Evolutionary conservation across 2,113 vertebrate genomes (phyloP), one percentile per base, ranked within the genome.

Genomic region (Hemichromis elongatus): DNA sequence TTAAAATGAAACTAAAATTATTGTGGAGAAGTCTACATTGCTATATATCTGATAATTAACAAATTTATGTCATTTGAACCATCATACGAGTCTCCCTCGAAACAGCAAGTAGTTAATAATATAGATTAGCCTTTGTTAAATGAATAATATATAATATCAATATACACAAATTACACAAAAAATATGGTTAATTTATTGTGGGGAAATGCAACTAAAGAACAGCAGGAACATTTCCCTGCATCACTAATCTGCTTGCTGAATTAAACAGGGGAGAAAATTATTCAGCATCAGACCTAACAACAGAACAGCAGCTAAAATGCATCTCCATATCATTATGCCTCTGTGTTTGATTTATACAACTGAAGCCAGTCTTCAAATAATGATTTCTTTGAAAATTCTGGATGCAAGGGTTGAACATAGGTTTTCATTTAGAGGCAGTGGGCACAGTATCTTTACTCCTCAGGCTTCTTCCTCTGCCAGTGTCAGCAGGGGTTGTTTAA

Each of bases 401-500:
- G 54, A 53, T 54, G 77, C 75, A 50, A 54, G 54, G 33, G 79
- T 81, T 90, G 73, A 83, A 57, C 40, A 82, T 61, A 61, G 70
- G 55, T 42, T 87, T 66, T 42, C 75, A 66, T 86, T 79, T 80
- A 81, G 61, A 87, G 68, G 54, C 86, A 89, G 86, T 85, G 83
- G 77, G 81, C 47, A 82, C 70, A 84, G 73, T 92, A 92, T 92
- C 90, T 94, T 88, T 37, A 79, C 84, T 84, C 84, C 57, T 82
- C 88, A 91, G 90, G 84, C 82, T 30, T 80, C 82, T 77, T 56
- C 77, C 59, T 45, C 56, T 80, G 82, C 79, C 90, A 79, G 33
- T 82, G 80, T 88, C 85, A 93, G 88, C 93, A 93, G 86, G 90
- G 87, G 85, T 90, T 82, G 66, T 80, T 92, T 90, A 78, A 73